Evolutionary conservation across 2,797 vertebrate genomes (phyloP), one percentile per base, ranked within the genome.

Genomic region (Hypotaenidia okinawae): DNA sequence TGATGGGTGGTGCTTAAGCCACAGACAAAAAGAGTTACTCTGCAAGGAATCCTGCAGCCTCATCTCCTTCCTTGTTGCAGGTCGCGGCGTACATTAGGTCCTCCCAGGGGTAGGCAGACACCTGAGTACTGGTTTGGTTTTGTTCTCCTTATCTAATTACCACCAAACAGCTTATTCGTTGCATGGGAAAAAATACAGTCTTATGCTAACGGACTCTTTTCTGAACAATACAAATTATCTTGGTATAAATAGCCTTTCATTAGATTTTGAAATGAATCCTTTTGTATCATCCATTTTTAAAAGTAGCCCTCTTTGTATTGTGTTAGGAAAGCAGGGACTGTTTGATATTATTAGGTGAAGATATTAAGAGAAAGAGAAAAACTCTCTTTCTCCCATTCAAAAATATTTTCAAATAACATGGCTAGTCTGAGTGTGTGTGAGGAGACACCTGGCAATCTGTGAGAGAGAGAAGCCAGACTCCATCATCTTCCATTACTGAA

Each of bases 331-430:
- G 45, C 0, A 11, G 73, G 17, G 37, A 74, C 16, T 59, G 41
- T 25, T 43, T 22, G 10, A 67, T 30, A 78, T 28, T 84, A 59
- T 64, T 66, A 77, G 55, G 77, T 83, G 85, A 89, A 74, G 27
- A 72, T 78, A 27, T 61, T 82, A 58, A 85, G 85, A 87, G 73
- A 63, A 59, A 54, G 72, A 45, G 87, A 89, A 68, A n/a, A 22
- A 72, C 17, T 64, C 52, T 83, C 30, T 57, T 90, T 90, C 81
- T 95, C 45, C 64, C 67, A 27, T 57, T 79, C 69, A 66, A 90
- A 95, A 84, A 82, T 87, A 90, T 62, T 84, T 93, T 85, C 62
- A 91, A 94, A 80, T 82, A 85, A 69, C 35, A n/a, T 27, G 33
- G 30, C 32, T 45, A 64, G 57, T 62, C 49, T 75, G 74, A 87